These are phyloP conservation scores for Antrozous pallidus DNA, from an alignment of 2,797 vertebrate genomes.

Conservation along the genomic window DNA sequence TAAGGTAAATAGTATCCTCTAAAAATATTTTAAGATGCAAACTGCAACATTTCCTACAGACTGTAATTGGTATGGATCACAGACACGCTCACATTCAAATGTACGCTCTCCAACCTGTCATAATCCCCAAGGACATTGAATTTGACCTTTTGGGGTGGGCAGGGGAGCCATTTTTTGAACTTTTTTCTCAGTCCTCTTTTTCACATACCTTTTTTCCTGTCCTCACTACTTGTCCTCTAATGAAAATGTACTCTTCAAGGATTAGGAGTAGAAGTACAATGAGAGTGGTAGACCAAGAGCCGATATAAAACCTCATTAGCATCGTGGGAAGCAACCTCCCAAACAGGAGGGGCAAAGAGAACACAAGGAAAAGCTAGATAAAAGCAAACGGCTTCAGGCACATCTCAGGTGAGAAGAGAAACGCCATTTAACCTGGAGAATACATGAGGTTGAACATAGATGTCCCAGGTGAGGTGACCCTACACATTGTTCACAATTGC, in stretches of 20 bases:
- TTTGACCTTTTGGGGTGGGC: background rate
- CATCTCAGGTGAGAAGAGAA: background rate
- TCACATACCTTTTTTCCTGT: background rate
- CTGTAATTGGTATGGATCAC: background rate
- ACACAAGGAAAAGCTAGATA: background rate
- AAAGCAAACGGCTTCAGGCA: background rate
- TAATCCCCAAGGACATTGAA: background rate
- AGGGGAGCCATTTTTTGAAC: background rate
- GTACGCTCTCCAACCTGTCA: background rate
- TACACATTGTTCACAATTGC: background rate
- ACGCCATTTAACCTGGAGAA: background rate
- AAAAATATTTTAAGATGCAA: background rate
- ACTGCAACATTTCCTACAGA: background rate
- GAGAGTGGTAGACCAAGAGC: background rate
- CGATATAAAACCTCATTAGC: background rate
- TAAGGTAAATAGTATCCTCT: background rate
- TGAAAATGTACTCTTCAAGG: background rate
- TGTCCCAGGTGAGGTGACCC: background rate
- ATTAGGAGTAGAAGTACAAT: background rate
- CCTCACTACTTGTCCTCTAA: background rate
- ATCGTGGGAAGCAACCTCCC: background rate
- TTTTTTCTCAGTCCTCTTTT: background rate
- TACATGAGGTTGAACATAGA: background rate
- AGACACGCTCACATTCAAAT: background rate
- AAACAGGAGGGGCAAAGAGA: background rate